Base-by-base conservation (phyloP, 2,888 invertebrate genomes). In the Drosophila fungiperda region DNA sequence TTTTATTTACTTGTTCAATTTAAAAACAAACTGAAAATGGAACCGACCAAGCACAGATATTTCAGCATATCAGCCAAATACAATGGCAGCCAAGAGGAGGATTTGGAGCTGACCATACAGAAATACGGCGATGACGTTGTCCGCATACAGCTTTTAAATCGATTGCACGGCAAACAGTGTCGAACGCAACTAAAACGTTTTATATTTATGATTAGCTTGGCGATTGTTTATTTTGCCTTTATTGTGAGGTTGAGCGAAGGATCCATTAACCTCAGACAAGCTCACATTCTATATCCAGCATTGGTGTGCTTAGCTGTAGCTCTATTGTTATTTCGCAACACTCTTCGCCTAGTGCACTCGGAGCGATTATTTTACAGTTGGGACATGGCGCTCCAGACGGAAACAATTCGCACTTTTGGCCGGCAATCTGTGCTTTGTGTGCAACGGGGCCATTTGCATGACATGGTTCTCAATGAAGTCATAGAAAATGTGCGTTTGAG, bases 381-480 rank as follows among this genome's bases (percentile, higher is more conserved):
- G 65, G 92, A 93, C 57, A 89, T 93, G 81, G 93, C 92, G 0
- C 73, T 93, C 2, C 93, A 93, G 76, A 84, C 91, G 1, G 90
- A 92, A 58, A 91, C 91, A 32, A 81, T 89, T 45, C 92, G 92
- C 49, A 84, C 86, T n/a, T 75, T 92, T 35, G 91, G 92, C 0
- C 80, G 90, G 0, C 86, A 87, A 38, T 76, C 85, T 0, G 91
- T 89, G 15, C 68, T 86, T 7, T 93, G 93, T 67, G 86, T 94
- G 23, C 91, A 93, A 15, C 85, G 90, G 17, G 82, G 90, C 0
- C 76, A 90, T 62, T 88, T 94, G 11, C 83, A 93, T 40, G 93
- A 93, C 70, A 77, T 93, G 17, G 92, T 93, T 2, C 92, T 94
- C 15, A 94, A 94, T 66, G 94, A 94, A 91, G 93, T 94, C 1